A percentile compares a stretch with the other conserved stretches of the same genome.
phyloP scores from a whole-genome alignment of 2,113 vertebrate genomes.

The Epinephelus lanceolatus region DNA sequence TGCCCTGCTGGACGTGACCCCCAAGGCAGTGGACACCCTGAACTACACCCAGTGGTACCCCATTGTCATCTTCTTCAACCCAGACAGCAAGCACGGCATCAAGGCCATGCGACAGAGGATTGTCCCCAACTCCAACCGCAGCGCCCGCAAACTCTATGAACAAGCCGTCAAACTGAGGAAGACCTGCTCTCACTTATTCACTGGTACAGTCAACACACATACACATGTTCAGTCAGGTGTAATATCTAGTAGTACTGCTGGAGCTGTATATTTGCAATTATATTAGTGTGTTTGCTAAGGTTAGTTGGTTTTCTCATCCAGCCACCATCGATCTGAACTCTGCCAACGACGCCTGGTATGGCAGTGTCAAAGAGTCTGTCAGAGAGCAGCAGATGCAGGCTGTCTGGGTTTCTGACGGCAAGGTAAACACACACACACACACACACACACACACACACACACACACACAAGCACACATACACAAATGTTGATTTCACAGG shows the following conservation, averaged over 20 bases:
- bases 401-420: conserved; percentile 95
- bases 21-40: conserved; percentile 93
- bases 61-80: conserved; percentile 94
- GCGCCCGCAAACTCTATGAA: conserved; percentile 91
- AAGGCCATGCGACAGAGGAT: conserved; percentile 93
- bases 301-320: conserved; percentile 54
- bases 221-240: background rate
- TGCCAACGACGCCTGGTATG: conserved; percentile 92
- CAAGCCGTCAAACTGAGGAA: conserved; percentile 94
- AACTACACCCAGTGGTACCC: conserved; percentile 98
- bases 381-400: conserved; percentile 90
- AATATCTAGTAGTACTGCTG: background rate
- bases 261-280: background rate
- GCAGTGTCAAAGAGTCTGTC: conserved; percentile 91
- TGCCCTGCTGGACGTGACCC: conserved; percentile 93
- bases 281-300: background rate
- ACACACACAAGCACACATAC: too few relatives aligned
- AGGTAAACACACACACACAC: conserved; percentile 81
- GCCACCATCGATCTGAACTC: conserved; percentile 91
- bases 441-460: background rate
- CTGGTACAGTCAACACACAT: conserved; percentile 76
- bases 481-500: too few relatives aligned
- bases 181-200: conserved; percentile 91
- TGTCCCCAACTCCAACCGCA: conserved; percentile 90
- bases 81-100: conserved; percentile 92